phyloP scores from a whole-genome alignment of 2,888 invertebrate species.

The Oscheius sp. region DNA sequence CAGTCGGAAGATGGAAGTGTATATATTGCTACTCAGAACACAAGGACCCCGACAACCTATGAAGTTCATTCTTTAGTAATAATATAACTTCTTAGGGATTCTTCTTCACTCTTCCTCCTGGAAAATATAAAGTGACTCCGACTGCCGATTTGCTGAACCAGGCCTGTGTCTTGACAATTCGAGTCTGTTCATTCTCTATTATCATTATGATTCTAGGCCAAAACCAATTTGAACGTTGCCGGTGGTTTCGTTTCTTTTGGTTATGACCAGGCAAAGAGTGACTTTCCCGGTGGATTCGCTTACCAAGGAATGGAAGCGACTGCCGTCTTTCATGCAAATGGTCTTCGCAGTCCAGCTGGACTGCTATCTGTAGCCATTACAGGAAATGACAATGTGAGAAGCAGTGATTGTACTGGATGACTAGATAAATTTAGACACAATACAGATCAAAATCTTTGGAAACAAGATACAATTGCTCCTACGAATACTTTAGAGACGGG shows the following conservation, averaged over 20 bases:
- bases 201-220: conserved; percentile 7
- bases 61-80: too few relatives aligned
- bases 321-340: conserved; percentile 25
- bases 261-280: conserved; percentile 38
- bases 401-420: not conserved
- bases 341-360: conserved; percentile 20
- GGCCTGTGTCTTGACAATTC: conserved; percentile 37
- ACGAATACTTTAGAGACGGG: conserved; percentile 48
- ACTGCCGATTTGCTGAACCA: conserved; percentile 38
- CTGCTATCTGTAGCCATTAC: conserved; percentile 34
- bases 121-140: conserved; percentile 45
- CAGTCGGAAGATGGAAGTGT: conserved; percentile 38
- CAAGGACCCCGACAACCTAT: not conserved
- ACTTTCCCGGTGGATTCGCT: conserved; percentile 38
- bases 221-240: conserved; percentile 35
- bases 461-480: conserved; percentile 51
- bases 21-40: not conserved
- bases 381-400: conserved; percentile 38
- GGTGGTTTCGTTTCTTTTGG: conserved; percentile 45
- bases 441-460: conserved; percentile 41
- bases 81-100: not conserved
- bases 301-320: conserved; percentile 5
- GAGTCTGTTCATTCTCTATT: not conserved
- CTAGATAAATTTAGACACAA: conserved; percentile 32
- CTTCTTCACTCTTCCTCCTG: conserved; percentile 35